Percentiles rank a stretch among this genome's conserved stretches.
These are phyloP conservation scores for Hypotaenidia philippensis DNA, from an alignment of 2,797 vertebrate genomes.

Conservation along the genomic window DNA sequence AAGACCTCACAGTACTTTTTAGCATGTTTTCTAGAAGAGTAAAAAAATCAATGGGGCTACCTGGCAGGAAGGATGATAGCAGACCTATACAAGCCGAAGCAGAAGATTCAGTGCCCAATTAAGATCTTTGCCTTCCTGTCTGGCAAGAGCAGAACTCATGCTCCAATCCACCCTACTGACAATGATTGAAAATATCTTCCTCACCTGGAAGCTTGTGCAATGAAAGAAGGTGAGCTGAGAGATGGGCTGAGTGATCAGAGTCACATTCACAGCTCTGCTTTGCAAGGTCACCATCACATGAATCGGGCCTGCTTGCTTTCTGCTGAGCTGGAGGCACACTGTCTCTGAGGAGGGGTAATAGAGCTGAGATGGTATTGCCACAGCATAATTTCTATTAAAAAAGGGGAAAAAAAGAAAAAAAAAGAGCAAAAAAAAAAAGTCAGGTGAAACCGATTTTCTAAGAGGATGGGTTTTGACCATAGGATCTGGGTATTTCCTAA, in stretches of 20 bases:
- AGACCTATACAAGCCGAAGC: not conserved
- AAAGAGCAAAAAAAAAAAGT: no score
- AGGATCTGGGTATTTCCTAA: not conserved
- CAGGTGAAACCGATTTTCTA: not conserved
- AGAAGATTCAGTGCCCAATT: not conserved
- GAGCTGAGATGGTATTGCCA: constrained; percentile 59
- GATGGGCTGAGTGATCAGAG: constrained; percentile 15
- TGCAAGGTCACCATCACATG: constrained; percentile 17
- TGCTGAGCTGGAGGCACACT: constrained; percentile 57
- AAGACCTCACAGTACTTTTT: not conserved
- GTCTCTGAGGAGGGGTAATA: constrained; percentile 55
- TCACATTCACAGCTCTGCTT: constrained; percentile 45
- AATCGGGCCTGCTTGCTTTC: not conserved
- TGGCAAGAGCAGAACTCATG: not conserved
- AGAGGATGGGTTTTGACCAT: not conserved
- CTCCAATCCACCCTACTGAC: not conserved
- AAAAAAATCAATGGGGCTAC: not conserved
- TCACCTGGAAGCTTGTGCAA: constrained; percentile 61
- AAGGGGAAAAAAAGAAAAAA: no score
- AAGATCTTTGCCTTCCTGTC: not conserved
- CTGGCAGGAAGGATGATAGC: not conserved
- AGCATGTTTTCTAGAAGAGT: not conserved
- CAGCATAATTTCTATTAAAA: constrained; percentile 31
- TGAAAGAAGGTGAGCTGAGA: constrained; percentile 45
- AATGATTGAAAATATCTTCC: not conserved